phyloP scores from a whole-genome alignment of 2,113 vertebrate species.

The Polypterus bichir region DNA sequence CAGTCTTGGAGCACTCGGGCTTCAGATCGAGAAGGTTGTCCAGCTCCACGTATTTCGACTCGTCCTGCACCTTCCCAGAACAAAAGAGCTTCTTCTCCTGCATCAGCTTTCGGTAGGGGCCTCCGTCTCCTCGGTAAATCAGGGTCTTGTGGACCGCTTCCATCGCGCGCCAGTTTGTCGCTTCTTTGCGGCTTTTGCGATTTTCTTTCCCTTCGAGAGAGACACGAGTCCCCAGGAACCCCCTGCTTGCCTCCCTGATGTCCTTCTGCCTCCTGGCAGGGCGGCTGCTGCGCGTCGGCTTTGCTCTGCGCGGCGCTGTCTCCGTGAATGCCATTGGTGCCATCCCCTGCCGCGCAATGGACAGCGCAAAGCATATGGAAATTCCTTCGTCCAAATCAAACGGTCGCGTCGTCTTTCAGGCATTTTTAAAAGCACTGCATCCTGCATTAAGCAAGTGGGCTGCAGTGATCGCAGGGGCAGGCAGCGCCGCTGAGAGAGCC shows the following conservation, averaged over 20 bases:
- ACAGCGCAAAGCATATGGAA: conserved; percentile 40
- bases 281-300: conserved; percentile 26
- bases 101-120: conserved; percentile 19
- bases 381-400: conserved; percentile 25
- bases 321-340: conserved; percentile 44
- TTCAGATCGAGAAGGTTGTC: conserved; percentile 20
- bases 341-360: conserved; percentile 25
- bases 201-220: conserved; percentile 32
- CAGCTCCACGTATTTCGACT: conserved; percentile 41
- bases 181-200: no score
- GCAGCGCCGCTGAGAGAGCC: no score
- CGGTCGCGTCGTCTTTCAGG: conserved; percentile 36
- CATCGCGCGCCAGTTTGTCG: conserved; percentile 16
- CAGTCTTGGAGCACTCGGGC: conserved; percentile 15
- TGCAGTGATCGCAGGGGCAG: neutral
- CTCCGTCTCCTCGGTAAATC: conserved; percentile 15
- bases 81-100: conserved; percentile 23
- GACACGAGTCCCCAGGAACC: conserved; percentile 25
- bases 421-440: conserved; percentile 15
- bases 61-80: conserved; percentile 16
- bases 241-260: conserved; percentile 24
- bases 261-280: conserved; percentile 18
- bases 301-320: conserved; percentile 32
- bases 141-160: conserved; percentile 23
- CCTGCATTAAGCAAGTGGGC: neutral